These are phyloP conservation scores for Phortica variegata DNA, from an alignment of 1,140 invertebrate species.

Conservation along the genomic window DNA sequence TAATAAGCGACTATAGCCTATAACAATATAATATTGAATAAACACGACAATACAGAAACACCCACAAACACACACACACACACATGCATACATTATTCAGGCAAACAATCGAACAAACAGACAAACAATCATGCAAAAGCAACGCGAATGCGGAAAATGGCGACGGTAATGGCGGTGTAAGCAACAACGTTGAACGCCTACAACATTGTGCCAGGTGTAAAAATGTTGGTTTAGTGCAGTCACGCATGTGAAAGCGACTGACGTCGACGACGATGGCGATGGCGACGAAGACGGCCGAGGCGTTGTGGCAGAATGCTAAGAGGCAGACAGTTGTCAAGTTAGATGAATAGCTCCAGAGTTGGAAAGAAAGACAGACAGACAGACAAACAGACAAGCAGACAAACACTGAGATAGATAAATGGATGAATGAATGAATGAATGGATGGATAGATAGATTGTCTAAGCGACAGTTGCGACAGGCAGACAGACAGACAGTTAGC, in stretches of 20 bases:
- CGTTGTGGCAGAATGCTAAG: conserved; percentile 29
- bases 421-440: conserved; percentile 4
- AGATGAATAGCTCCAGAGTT: too few species aligned
- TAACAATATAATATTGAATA: too few species aligned
- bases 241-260: conserved; percentile 39
- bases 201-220: conserved; percentile 45
- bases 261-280: too few species aligned
- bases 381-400: conserved; percentile 1
- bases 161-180: conserved; percentile 4
- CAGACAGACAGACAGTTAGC: conserved; percentile 41
- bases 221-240: conserved; percentile 51
- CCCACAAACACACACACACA: background rate
- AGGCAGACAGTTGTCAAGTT: conserved; percentile 28
- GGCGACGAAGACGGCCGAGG: too few species aligned
- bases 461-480: background rate
- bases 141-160: too few species aligned
- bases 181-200: conserved; percentile 11
- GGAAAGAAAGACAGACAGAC: too few species aligned
- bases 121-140: too few species aligned
- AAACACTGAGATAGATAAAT: conserved; percentile 3
- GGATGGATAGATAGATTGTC: background rate
- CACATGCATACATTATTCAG: too few species aligned
- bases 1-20: too few species aligned
- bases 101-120: too few species aligned
- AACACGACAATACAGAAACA: too few species aligned